These are phyloP conservation scores for Cosmorhoe ocellata DNA, from an alignment of 2,888 invertebrate species.

Conservation along the genomic window DNA sequence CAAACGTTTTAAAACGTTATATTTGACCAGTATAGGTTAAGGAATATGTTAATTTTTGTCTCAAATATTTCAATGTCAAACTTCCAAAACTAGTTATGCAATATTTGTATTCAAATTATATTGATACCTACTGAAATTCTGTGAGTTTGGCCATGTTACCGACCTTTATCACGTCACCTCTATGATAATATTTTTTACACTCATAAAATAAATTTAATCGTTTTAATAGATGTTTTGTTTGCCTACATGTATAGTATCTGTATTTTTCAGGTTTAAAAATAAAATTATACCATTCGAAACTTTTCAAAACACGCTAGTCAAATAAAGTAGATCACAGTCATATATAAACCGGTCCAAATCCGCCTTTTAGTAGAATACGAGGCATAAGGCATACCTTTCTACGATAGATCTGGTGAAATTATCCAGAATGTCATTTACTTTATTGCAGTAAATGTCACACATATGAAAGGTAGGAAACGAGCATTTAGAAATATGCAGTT, in stretches of 20 bases:
- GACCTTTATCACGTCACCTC: background rate
- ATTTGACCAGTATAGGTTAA: too few relatives aligned
- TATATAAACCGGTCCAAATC: constrained; percentile 6
- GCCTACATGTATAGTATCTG: too few relatives aligned
- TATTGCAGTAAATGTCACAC: constrained; percentile 34
- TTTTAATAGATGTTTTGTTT: too few relatives aligned
- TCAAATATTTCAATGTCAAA: constrained; percentile 14
- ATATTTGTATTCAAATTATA: background rate
- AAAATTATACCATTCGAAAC: too few relatives aligned
- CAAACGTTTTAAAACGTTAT: background rate
- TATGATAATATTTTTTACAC: background rate
- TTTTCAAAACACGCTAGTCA: too few relatives aligned
- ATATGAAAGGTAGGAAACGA: constrained; percentile 47
- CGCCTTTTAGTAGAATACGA: constrained; percentile 26
- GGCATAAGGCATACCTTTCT: constrained; percentile 9
- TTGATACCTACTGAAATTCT: background rate
- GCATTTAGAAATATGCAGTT: constrained; percentile 63
- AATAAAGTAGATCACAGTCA: too few relatives aligned
- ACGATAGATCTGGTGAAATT: constrained; percentile 25
- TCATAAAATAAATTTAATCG: too few relatives aligned
- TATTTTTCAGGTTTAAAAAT: too few relatives aligned
- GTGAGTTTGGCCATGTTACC: too few relatives aligned
- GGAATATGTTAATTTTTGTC: background rate
- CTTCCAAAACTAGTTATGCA: constrained; percentile 1
- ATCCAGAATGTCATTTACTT: constrained; percentile 32